Evolutionary conservation across 2,888 invertebrate genomes (phyloP), one percentile per base, ranked within the genome.

Genomic region (Trissolcus japonicus): DNA sequence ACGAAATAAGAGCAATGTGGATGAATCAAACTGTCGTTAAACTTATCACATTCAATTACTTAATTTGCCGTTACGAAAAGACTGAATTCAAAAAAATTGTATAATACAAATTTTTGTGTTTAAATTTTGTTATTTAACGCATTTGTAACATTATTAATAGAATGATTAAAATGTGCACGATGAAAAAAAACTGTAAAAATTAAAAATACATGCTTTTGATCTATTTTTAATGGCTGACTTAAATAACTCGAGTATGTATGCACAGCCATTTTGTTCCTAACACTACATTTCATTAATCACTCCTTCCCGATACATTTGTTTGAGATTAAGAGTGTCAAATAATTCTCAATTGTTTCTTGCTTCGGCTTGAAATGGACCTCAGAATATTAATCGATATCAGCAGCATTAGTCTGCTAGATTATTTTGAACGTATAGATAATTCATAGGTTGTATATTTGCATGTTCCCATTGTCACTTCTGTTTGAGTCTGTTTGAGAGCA

Each of bases 361-460:
- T 29, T 48, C 6, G 25, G 25, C 57, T 65, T 50, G 69, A 62
- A 72, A 59, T 35, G 7, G 21, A 57, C 43, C 29, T 40, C 46
- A 53, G 40, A 62, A 76, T 72, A 55, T 63, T 68, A 73, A 77
- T 77, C 68, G 67, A 77, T 77, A 67, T 60, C 17, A 29, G n/a
- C 14, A 59, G 59, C 60, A 50, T 73, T 77, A 68, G 65, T 73
- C 43, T 60, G 68, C 40, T 48, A 68, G 76, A 76, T 71, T 71
- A 76, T 63, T 66, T 71, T 60, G 57, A 71, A 54, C 25, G 63
- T 73, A 73, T 69, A 73, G 77, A 78, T 78, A 73, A 73, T 78
- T 69, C 73, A 21, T 62, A 46, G 19, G 67, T 19, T 60, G 46
- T 51, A 73, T 68, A 77, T 77, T 77, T 77, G 68, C 72, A 77